Base-by-base conservation (phyloP, 2,797 vertebrate genomes). In the Tenualosa thibaudeaui region DNA sequence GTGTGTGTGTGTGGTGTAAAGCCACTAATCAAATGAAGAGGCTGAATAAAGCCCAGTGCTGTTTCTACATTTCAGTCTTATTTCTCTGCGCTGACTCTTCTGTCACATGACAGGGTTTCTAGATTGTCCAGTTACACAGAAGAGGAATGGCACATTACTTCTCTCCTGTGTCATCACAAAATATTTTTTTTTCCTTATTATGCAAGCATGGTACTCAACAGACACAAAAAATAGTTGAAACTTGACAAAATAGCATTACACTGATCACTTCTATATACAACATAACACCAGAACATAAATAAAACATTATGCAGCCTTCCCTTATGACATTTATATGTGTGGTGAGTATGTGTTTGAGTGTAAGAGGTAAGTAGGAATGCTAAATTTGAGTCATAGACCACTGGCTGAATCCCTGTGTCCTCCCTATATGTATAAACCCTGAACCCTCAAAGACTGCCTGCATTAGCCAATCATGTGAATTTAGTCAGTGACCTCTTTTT, bases 31-130 rank as follows among this genome's bases (percentile, higher is more conserved):
- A 78, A 78, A 40, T 75, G 5, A 75, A 19, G 5, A 51, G 5
- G 1, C 37, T 75, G 68, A 75, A 75, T 43, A 75, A 75, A 40
- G 68, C 37, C 68, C 2, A 19, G 17, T 75, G 17, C 31, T 40
- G 68, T 40, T 75, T 9, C 58, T 24, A 7, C 58, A n/a, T 43
- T 75, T 19, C 65, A 5, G 24, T 31, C 65, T 31, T 71, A 13
- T 71, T 31, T 71, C 10, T 71, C 10, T 40, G 26, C 5, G 68
- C 68, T 40, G 68, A 75, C 68, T 40, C 13, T 75, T 71, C 65
- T 40, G 58, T 62, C 37, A 75, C 68, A 75, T 75, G 68, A 75
- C 37, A 75, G 0, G 58, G n/a, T 62, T 62, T 62, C 58, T 62
- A 7, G n/a, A 62, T 43, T 43, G 5, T 43, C 37, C 37, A 43